Evolutionary conservation across 2,888 invertebrate genomes (phyloP).

Genomic region (Actias luna): DNA sequence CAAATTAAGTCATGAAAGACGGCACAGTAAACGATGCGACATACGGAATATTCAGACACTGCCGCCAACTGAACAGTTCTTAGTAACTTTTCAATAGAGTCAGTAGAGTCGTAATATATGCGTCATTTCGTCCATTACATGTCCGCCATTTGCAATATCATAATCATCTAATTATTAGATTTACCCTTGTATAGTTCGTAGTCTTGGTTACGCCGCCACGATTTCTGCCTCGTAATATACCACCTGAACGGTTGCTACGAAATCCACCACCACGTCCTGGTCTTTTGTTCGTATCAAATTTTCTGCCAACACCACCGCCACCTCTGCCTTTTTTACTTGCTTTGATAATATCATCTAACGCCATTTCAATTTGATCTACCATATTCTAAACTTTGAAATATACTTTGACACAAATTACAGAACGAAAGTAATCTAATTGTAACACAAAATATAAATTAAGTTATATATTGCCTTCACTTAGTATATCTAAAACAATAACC

Average conservation of each 20-base stretch:
- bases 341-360: conserved; percentile 98
- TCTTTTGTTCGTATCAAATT: conserved; percentile 66
- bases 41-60: conserved; percentile 1
- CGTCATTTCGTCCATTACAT: conserved; percentile 62
- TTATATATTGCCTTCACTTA: too few species aligned
- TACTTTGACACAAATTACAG: background rate
- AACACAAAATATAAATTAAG: background rate
- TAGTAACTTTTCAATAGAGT: conserved; percentile 24
- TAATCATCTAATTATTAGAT: conserved; percentile 63
- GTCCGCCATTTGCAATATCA: conserved; percentile 76
- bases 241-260: conserved; percentile 79
- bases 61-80: conserved; percentile 13
- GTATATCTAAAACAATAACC: too few species aligned
- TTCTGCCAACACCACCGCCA: conserved; percentile 79
- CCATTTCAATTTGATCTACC: conserved; percentile 98
- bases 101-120: conserved; percentile 40
- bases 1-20: conserved; percentile 4
- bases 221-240: conserved; percentile 86
- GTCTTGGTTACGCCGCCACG: conserved; percentile 86
- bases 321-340: conserved; percentile 87
- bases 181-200: conserved; percentile 86
- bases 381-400: conserved; percentile 76
- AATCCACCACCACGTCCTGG: conserved; percentile 70
- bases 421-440: background rate
- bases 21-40: background rate